Base-by-base conservation (phyloP, 2,888 invertebrate genomes). In the Neria commutata region DNA sequence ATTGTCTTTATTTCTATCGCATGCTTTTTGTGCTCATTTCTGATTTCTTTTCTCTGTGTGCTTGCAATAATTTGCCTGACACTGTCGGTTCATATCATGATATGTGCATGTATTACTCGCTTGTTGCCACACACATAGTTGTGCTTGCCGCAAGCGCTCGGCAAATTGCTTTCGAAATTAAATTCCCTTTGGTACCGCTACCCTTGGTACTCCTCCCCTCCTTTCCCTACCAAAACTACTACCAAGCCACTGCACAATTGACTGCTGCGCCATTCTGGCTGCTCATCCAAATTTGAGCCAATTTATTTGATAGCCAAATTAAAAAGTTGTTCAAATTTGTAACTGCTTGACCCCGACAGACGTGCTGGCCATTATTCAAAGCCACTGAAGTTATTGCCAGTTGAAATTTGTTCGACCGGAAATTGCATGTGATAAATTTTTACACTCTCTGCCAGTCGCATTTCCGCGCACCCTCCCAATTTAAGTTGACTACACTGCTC, bases 361-460 rank as follows among this genome's bases (percentile, higher is more conserved):
- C 49, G n/a, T 49, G 49, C 11, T 16, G 37, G 29, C 42, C 52
- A 52, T 58, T 52, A 34, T 45, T 58, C 53, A 53, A 37, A 37
- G 37, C 16, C 11, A 29, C 29, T 8, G 11, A 29, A 8, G 6
- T 29, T 29, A 6, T 29, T 29, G 11, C 6, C 29, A 71, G 70
- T 69, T 70, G 67, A 73, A 71, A 73, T 71, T 71, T 70, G 71
- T 71, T 70, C 71, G 72, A 70, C 66, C 62, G 66, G 64, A 70
- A 72, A 64, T 65, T 67, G 61, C 60, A 66, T 61, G 56, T 64
- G 61, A n/a, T n/a, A n/a, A n/a, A n/a, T n/a, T n/a, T n/a, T n/a
- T n/a, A n/a, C n/a, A n/a, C n/a, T n/a, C n/a, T n/a, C n/a, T n/a
- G n/a, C n/a, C n/a, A n/a, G n/a, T n/a, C n/a, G n/a, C n/a, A n/a